Conservation (phyloP, 2,888 invertebrate species). For the Lysandra coridon region DNA sequence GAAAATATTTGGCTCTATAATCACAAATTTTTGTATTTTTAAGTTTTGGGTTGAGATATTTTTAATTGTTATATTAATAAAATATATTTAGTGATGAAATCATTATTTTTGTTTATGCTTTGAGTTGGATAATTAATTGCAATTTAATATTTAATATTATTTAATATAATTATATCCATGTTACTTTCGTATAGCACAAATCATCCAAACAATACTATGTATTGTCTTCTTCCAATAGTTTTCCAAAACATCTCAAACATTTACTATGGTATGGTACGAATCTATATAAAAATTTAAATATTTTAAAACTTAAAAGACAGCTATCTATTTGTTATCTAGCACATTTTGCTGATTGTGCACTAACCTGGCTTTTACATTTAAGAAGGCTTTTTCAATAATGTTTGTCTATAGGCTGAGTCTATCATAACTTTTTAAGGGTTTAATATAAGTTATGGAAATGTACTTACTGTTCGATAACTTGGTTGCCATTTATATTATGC, state of each 20-base stretch:
- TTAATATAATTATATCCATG: background rate
- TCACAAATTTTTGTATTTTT: slow-evolving; percentile 14
- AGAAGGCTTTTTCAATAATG: slow-evolving; percentile 59
- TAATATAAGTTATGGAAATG: slow-evolving; percentile 46
- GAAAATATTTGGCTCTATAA: background rate
- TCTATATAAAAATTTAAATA: slow-evolving; percentile 21
- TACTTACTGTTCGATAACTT: slow-evolving; percentile 51
- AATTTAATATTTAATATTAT: slow-evolving; percentile 26
- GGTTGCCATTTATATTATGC: slow-evolving; percentile 48
- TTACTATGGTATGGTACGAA: slow-evolving; percentile 32
- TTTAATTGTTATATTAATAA: background rate
- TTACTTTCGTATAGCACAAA: slow-evolving; percentile 32
- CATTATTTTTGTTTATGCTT: slow-evolving; percentile 11
- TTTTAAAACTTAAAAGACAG: slow-evolving; percentile 50
- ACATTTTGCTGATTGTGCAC: slow-evolving; percentile 72
- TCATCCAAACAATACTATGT: slow-evolving; percentile 40
- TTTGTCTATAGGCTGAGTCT: slow-evolving; percentile 69
- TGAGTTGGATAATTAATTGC: background rate
- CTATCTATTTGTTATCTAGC: slow-evolving; percentile 64
- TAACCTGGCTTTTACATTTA: slow-evolving; percentile 67
- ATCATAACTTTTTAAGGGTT: slow-evolving; percentile 43
- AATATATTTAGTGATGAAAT: background rate
- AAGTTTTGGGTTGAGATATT: background rate
- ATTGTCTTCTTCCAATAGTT: slow-evolving; percentile 61
- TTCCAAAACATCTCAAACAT: slow-evolving; percentile 49